Evolutionary conservation across 1,140 invertebrate species (phyloP).

Genomic region (Leptonema lineaticorne): DNA sequence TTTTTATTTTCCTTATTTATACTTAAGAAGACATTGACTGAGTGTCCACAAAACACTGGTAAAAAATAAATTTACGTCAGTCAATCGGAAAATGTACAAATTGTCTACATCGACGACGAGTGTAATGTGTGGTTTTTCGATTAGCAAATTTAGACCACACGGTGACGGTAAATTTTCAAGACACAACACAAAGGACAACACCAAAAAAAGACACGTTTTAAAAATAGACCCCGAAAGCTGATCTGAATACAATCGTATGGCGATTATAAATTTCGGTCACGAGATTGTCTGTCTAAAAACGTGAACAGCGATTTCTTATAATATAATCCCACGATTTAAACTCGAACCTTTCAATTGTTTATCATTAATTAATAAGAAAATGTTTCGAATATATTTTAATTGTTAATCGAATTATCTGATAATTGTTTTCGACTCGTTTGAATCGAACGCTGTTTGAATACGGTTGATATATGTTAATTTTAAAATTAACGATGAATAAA

Average conservation of each 20-base stretch:
- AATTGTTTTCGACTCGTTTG: background rate
- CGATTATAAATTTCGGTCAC: slow-evolving; percentile 16
- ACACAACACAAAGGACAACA: slow-evolving; percentile 6
- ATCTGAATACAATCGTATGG: slow-evolving; percentile 12
- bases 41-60: slow-evolving; percentile 23
- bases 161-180: slow-evolving; percentile 33
- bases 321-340: background rate
- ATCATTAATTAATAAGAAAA: too few species aligned
- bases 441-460: too few species aligned
- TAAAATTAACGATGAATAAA: too few species aligned
- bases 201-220: too few species aligned
- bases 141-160: slow-evolving; percentile 24
- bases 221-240: background rate
- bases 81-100: too few species aligned
- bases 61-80: slow-evolving; percentile 33
- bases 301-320: too few species aligned
- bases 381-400: background rate
- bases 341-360: too few species aligned
- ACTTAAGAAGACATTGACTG: slow-evolving; percentile 7
- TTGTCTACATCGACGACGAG: slow-evolving; percentile 3
- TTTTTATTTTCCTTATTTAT: slow-evolving; percentile 34
- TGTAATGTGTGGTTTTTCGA: background rate
- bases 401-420: background rate
- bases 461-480: too few species aligned
- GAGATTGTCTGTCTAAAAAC: background rate